phyloP scores from a whole-genome alignment of 2,113 vertebrate genomes.

The Eclectus roratus region DNA sequence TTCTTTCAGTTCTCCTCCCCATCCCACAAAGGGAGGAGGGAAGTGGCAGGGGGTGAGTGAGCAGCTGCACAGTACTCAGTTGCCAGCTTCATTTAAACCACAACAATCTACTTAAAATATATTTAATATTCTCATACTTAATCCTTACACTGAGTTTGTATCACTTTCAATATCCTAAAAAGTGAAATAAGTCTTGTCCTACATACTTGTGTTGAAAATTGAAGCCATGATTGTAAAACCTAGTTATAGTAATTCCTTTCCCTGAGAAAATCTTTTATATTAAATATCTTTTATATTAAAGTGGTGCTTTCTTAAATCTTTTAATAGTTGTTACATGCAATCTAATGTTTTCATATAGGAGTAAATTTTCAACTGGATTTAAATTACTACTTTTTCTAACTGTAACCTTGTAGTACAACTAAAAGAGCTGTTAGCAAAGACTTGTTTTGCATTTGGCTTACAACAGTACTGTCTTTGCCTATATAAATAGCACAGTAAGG shows the following conservation, averaged over 20 bases:
- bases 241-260: neutral
- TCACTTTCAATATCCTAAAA: neutral
- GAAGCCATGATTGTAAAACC: neutral
- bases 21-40: too few relatives aligned
- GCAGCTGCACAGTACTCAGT: too few relatives aligned
- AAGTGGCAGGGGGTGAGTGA: too few relatives aligned
- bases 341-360: constrained; percentile 26
- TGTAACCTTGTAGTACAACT: neutral
- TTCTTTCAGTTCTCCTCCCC: too few relatives aligned
- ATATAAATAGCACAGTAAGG: neutral
- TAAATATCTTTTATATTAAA: neutral
- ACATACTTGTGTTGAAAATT: neutral
- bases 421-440: neutral
- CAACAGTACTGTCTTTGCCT: neutral
- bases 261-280: neutral
- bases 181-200: neutral
- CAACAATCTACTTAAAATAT: neutral
- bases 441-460: constrained; percentile 3
- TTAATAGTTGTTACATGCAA: neutral
- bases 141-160: neutral
- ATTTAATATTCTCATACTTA: neutral
- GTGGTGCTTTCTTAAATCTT: neutral
- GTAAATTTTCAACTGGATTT: neutral
- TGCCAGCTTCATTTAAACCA: too few relatives aligned
- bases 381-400: constrained; percentile 37